Conservation (phyloP, 2,888 invertebrate species). For the Disparrhopalites patrizii region DNA sequence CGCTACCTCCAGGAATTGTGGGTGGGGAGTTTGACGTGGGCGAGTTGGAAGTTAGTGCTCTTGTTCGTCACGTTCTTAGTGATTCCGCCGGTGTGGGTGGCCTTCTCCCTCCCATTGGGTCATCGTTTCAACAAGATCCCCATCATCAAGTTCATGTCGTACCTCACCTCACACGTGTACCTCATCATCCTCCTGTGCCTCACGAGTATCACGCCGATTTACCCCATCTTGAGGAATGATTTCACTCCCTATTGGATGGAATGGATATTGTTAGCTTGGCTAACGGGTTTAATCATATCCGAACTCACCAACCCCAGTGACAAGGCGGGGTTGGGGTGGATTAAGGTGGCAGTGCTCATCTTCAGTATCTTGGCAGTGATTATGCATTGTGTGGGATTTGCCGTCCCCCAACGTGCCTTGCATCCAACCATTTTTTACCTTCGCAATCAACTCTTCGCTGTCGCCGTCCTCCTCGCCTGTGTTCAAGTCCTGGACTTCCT, state of each 20-base stretch:
- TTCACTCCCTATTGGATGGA: conserved; percentile 93
- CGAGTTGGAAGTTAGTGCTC: conserved; percentile 88
- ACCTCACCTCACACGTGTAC: conserved; percentile 97
- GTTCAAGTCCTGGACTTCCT: conserved; percentile 96
- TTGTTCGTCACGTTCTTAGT: conserved; percentile 88
- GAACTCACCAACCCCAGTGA: conserved; percentile 98
- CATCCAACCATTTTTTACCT: conserved; percentile 89
- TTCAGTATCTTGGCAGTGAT: conserved; percentile 87
- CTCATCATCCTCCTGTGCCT: conserved; percentile 88
- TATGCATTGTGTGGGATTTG: conserved; percentile 77
- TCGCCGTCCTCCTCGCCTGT: conserved; percentile 91
- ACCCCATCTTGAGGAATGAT: conserved; percentile 64
- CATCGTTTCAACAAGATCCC: conserved; percentile 97
- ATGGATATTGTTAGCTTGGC: conserved; percentile 89
- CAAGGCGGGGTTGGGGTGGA: conserved; percentile 93
- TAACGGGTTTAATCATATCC: conserved; percentile 88
- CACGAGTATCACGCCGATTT: conserved; percentile 82
- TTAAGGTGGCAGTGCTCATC: conserved; percentile 78
- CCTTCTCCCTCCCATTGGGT: conserved; percentile 89
- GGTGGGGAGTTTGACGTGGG: conserved; percentile 96
- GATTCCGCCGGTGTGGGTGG: conserved; percentile 94
- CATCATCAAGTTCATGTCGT: conserved; percentile 99
- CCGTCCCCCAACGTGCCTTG: conserved; percentile 58
- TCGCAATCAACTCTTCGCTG: conserved; percentile 93
- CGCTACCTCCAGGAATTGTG: conserved; percentile 95